A percentile compares a stretch with the other conserved stretches of the same genome.
Conservation (phyloP, 1,140 invertebrate genomes). For the Pseudomyrmex pallidus region DNA sequence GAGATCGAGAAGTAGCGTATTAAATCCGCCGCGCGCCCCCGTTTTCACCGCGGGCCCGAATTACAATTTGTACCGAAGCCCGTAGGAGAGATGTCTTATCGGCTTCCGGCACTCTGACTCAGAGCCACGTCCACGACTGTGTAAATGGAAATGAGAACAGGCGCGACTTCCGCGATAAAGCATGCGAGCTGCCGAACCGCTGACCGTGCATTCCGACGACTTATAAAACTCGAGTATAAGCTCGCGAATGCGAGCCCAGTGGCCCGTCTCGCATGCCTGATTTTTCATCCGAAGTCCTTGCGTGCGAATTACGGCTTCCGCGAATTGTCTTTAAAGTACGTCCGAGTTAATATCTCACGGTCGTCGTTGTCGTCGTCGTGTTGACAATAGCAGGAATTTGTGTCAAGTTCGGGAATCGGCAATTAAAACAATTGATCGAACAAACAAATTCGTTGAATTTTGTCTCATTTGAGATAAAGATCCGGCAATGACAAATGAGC, state of each 20-base stretch:
- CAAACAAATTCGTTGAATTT: neutral
- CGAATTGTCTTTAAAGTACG: conserved; percentile 10
- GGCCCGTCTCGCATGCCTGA: conserved; percentile 34
- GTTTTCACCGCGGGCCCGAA: conserved; percentile 34
- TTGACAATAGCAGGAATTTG: too few relatives aligned
- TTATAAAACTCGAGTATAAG: conserved; percentile 46
- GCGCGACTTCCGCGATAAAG: conserved; percentile 63
- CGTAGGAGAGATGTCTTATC: conserved; percentile 53
- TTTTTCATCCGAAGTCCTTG: conserved; percentile 28
- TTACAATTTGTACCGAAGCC: conserved; percentile 44
- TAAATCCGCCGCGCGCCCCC: conserved; percentile 37
- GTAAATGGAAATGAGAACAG: conserved; percentile 66
- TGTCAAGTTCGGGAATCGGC: too few relatives aligned
- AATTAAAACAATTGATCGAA: neutral
- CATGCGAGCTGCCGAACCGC: conserved; percentile 62
- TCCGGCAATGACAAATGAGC: neutral
- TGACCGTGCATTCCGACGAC: conserved; percentile 59
- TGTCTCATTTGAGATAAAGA: neutral
- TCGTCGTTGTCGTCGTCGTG: too few relatives aligned
- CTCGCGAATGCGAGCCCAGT: conserved; percentile 23
- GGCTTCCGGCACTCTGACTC: conserved; percentile 60
- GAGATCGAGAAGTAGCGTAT: conserved; percentile 36
- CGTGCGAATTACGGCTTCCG: conserved; percentile 8
- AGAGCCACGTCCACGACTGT: conserved; percentile 61
- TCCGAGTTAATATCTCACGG: too few relatives aligned